phyloP scores from a whole-genome alignment of 2,888 invertebrate species.

The Melieria picta region DNA sequence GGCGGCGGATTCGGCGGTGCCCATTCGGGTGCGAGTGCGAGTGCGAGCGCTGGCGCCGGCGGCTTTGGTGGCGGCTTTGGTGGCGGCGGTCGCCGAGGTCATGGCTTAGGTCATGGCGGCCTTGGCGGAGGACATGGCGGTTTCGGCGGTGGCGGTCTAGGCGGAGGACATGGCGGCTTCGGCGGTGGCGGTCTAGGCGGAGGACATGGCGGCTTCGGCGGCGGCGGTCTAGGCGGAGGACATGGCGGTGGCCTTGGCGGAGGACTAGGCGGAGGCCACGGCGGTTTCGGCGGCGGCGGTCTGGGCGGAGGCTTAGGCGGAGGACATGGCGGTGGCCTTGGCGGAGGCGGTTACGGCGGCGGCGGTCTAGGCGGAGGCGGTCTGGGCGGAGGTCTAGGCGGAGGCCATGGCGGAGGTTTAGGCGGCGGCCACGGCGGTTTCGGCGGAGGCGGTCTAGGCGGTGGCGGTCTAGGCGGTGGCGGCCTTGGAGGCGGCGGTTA shows the following conservation, averaged over 20 bases:
- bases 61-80: conserved; percentile 39
- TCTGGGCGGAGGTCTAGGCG: conserved; percentile 23
- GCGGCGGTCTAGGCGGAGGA: conserved; percentile 21
- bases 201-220: conserved; percentile 28
- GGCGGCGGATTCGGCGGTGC: conserved; percentile 6
- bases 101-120: conserved; percentile 24
- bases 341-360: conserved; percentile 25
- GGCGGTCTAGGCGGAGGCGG: conserved; percentile 31
- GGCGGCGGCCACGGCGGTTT: conserved; percentile 20
- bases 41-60: conserved; percentile 22
- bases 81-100: not conserved
- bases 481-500: too few species aligned
- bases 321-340: conserved; percentile 32
- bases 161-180: not conserved
- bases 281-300: conserved; percentile 33
- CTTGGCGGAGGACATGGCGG: conserved; percentile 25
- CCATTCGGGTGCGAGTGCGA: conserved; percentile 4
- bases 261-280: conserved; percentile 29
- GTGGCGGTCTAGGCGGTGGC: conserved; percentile 25
- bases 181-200: conserved; percentile 18
- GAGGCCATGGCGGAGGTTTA: conserved; percentile 21
- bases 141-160: not conserved
- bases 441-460: conserved; percentile 22
- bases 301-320: conserved; percentile 23
- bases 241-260: conserved; percentile 35